A percentile compares a stretch with the other conserved stretches of the same genome.
phyloP scores from a whole-genome alignment of 2,113 vertebrate species.

The Opisthocomus hoazin region DNA sequence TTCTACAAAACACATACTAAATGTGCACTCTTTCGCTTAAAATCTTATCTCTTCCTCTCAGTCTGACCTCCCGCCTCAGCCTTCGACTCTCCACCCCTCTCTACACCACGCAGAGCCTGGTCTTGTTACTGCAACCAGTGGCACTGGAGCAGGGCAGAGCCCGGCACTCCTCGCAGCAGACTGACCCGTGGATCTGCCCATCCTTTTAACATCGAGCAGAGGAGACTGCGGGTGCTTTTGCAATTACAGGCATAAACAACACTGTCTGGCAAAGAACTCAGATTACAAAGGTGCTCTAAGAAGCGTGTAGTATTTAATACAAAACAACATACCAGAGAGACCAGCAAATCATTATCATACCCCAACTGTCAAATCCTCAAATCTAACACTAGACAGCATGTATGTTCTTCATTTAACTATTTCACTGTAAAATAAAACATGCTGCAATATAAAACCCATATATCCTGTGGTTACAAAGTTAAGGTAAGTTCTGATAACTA shows the following conservation, averaged over 20 bases:
- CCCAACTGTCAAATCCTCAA: not conserved
- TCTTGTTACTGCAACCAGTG: not conserved
- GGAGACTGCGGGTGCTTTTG: not conserved
- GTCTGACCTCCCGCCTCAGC: not conserved
- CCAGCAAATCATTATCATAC: not conserved
- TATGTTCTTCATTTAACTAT: not conserved
- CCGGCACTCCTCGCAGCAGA: not conserved
- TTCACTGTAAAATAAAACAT: not conserved
- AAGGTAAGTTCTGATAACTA: not conserved
- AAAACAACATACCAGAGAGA: not conserved
- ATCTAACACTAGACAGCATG: not conserved
- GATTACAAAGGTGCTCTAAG: not conserved
- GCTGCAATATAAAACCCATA: not conserved
- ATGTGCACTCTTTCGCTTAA: not conserved
- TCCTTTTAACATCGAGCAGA: not conserved
- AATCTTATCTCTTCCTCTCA: not conserved
- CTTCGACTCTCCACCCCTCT: not conserved
- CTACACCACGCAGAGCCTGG: not conserved
- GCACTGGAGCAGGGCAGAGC: not conserved
- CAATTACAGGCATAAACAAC: not conserved
- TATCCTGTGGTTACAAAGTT: not conserved
- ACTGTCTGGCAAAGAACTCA: not conserved
- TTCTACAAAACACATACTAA: not conserved
- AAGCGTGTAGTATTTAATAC: not conserved
- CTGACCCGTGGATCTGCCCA: not conserved